Base-by-base conservation (phyloP, 2,113 vertebrate genomes). In the Phoxinus phoxinus region DNA sequence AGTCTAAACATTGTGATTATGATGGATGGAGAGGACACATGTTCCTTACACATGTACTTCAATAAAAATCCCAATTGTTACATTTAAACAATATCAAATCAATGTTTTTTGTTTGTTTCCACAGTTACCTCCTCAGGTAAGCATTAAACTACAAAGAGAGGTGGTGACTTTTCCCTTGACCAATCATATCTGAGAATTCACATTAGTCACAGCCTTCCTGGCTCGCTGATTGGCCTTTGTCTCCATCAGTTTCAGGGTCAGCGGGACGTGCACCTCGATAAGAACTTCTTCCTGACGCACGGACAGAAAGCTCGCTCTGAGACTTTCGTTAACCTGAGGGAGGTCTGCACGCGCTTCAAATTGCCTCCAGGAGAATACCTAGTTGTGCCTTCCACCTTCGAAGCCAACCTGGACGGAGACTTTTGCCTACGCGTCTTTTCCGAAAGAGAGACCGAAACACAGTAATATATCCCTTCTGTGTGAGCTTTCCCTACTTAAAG, bases 381-480 rank as follows among this genome's bases (percentile, higher is more conserved):
- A 12, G 8, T 98, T 0, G 95, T 99, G 25, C 98, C 98, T 0
- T 99, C 98, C 4, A 99, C 98, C 89, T 99, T 97, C 0, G 97
- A 98, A 0, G 95, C 98, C 51, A 91, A 98, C 91, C 94, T 95
- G 87, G 93, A 97, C 0, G 97, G 95, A 0, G 97, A 99, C 87
- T 99, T 99, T 95, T 98, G 97, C 75, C 93, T 99, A 80, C 94
- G 98, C 0, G 94, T 99, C 73, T 99, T 99, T 89, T 97, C 97
- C 0, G 98, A 99, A 89, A 99, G 97, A 91, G 96, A 96, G 8
- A 92, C 93, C 0, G 93, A 97, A 84, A 96, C 96, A 59, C 67
- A 89, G 97, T 99, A 94, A 63, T 93, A 91, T 51, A 56, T 41
- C 30, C 21, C 13, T 12, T 48, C 23, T 15, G 56, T 79, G 3